phyloP scores from a whole-genome alignment of 2,888 invertebrate genomes.

The Oasisia sp. region DNA sequence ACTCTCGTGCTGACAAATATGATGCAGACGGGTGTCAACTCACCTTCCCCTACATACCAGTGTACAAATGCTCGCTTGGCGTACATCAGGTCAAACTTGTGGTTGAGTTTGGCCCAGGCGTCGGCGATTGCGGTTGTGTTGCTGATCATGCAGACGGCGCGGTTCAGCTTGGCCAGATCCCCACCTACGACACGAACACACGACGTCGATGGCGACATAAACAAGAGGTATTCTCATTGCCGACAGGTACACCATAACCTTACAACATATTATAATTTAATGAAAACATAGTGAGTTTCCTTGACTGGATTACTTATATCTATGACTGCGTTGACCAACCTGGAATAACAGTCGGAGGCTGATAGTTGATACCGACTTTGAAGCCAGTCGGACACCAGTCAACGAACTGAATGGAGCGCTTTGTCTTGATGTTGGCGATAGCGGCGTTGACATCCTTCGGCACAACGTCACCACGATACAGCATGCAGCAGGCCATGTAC shows the following conservation, averaged over 20 bases:
- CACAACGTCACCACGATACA: conserved; percentile 90
- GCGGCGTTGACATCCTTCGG: conserved; percentile 81
- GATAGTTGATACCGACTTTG: conserved; percentile 71
- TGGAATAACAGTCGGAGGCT: conserved; percentile 28
- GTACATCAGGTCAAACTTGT: conserved; percentile 58
- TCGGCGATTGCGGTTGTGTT: conserved; percentile 68
- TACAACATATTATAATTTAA: too few species aligned
- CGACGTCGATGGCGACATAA: neutral
- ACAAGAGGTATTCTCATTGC: too few species aligned
- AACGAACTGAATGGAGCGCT: conserved; percentile 48
- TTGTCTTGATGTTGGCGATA: conserved; percentile 62
- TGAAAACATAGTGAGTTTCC: neutral
- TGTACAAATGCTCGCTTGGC: conserved; percentile 56
- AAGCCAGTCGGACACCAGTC: conserved; percentile 83
- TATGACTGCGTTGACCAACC: conserved; percentile 28
- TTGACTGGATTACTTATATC: neutral
- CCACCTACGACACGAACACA: conserved; percentile 72
- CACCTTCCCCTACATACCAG: conserved; percentile 55
- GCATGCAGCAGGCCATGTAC: conserved; percentile 79
- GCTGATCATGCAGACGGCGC: conserved; percentile 67
- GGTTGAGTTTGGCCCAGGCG: conserved; percentile 62
- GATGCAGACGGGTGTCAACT: neutral
- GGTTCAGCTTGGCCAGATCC: conserved; percentile 75
- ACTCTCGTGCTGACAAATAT: neutral
- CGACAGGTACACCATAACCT: too few species aligned